Conservation (phyloP, 2,797 vertebrate genomes). For the Rhabdomys pumilio region DNA sequence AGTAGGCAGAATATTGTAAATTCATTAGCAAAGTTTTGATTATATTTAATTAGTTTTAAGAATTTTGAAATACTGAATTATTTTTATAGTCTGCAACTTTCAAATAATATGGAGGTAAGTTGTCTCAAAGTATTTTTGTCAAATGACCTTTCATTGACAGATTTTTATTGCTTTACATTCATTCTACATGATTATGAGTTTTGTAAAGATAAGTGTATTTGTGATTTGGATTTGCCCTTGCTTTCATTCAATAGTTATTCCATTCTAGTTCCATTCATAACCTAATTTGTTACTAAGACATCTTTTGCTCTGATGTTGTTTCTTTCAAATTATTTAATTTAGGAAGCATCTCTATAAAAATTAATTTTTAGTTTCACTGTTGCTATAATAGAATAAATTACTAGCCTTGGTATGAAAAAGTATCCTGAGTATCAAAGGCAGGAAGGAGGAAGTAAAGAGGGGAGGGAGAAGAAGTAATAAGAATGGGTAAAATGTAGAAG, state of each 20-base stretch:
- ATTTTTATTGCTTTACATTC: background rate
- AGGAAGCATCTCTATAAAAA: background rate
- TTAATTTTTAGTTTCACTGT: background rate
- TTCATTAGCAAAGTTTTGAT: background rate
- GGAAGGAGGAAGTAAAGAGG: background rate
- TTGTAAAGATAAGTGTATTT: background rate
- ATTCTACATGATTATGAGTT: background rate
- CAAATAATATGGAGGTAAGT: background rate
- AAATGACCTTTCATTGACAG: background rate
- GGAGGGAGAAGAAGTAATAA: background rate
- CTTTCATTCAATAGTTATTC: background rate
- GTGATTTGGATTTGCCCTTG: background rate
- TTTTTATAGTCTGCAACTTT: background rate
- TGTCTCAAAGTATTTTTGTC: background rate
- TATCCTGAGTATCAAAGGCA: background rate
- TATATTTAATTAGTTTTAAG: background rate
- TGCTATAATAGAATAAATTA: background rate
- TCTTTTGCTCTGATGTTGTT: background rate
- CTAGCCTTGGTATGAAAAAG: background rate
- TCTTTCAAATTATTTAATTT: slow-evolving; percentile 1
- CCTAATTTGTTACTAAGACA: background rate
- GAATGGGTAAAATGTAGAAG: background rate
- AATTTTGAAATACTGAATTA: background rate
- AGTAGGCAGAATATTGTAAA: no score
- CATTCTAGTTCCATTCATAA: background rate